Evolutionary conservation across 2,797 vertebrate species (phyloP), one percentile per base, ranked within the genome.

Genomic region (Crenuchus spilurus): DNA sequence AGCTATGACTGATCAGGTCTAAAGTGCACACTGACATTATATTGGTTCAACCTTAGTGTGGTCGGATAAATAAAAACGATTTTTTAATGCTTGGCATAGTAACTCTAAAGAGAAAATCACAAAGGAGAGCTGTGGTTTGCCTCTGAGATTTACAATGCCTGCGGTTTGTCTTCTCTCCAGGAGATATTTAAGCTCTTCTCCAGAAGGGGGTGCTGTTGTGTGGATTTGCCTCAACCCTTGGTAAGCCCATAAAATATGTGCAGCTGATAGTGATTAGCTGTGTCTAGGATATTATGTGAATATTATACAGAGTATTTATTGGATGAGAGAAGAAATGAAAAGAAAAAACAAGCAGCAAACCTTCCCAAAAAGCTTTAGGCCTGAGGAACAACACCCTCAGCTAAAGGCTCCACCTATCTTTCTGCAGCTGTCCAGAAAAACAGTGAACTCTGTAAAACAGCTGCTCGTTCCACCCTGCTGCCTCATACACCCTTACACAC

Each of bases 121-220:
- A 54, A 28, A 24, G 18, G 20, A 39, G 57, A 60, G 57, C 3
- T 39, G 57, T 11, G n/a, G 30, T 58, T 18, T 4, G 30, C n/a
- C 18, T 6, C 18, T 5, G n/a, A 37, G 57, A 60, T 35, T 35
- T 39, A 39, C 28, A 58, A 1, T 1, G 28, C 20, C 26, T 52
- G 13, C 7, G 11, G 24, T 57, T 57, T 18, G 30, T 18, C 54
- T 18, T 44, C 20, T 64, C 26, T 28, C 14, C 24, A 11, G 58
- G 6, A 9, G 41, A 26, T 4, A 11, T 52, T 20, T 22, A 16
- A 35, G 2, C 11, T 18, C 20, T 31, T 33, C 11, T 9, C 52
- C 76, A 78, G 52, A 8, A 81, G 76, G 60, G 76, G 73, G 73
- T 65, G 31, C 31, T 57, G 52, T n/a, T 24, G n/a, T 52, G 31